These are phyloP conservation scores for Neostethus bicornis DNA, from an alignment of 2,797 vertebrate genomes.

Conservation along the genomic window DNA sequence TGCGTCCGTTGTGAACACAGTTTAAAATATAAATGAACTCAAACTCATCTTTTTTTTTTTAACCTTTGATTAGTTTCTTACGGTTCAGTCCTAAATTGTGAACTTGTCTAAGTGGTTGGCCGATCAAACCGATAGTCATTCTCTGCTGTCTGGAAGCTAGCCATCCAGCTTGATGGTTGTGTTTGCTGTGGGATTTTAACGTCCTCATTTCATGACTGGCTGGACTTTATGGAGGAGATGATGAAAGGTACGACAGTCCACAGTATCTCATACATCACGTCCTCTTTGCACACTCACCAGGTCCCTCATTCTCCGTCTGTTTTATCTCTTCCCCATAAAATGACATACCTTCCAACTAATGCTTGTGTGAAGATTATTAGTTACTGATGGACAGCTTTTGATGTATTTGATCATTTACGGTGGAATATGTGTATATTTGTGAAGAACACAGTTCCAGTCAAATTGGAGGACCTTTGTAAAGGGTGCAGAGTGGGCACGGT, in stretches of 20 bases:
- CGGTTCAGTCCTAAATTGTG: constrained; percentile 41
- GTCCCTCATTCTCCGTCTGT: constrained; percentile 35
- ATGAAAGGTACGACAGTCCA: constrained; percentile 79
- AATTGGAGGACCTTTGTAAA: constrained; percentile 40
- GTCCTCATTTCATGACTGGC: constrained; percentile 82
- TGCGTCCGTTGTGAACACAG: too few relatives aligned
- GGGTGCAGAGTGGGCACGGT: constrained; percentile 45
- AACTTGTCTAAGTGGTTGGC: constrained; percentile 41
- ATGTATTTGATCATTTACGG: constrained; percentile 55
- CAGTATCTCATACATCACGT: constrained; percentile 73
- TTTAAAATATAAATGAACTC: too few relatives aligned
- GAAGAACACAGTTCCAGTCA: constrained; percentile 32
- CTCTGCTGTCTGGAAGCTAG: constrained; percentile 42
- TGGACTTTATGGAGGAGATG: constrained; percentile 80
- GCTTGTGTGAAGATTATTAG: constrained; percentile 60
- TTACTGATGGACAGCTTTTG: constrained; percentile 67
- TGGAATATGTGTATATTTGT: constrained; percentile 45
- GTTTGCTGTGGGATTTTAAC: constrained; percentile 77
- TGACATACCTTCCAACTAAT: constrained; percentile 57
- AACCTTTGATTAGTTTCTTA: constrained; percentile 12
- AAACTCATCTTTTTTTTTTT: too few relatives aligned
- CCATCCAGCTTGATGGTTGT: constrained; percentile 61
- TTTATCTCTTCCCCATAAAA: constrained; percentile 51
- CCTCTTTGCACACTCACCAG: constrained; percentile 59
- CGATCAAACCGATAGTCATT: constrained; percentile 41